Base-by-base conservation (phyloP, 23 tunicate genomes). In the Clavelina lepadiformis region DNA sequence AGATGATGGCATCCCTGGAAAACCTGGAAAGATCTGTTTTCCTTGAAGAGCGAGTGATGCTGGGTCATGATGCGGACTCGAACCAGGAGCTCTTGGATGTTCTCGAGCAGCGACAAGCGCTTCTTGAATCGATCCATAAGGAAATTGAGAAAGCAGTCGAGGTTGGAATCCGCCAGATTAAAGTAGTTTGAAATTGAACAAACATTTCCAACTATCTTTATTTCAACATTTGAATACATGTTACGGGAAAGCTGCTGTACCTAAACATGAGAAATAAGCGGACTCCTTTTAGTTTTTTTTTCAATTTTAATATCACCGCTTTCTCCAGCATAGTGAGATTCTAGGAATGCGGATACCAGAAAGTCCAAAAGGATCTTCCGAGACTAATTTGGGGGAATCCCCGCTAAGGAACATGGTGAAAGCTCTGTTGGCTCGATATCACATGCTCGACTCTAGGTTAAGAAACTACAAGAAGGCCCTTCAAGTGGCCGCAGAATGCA, bases 111-210 rank as follows among this genome's bases (percentile, higher is more conserved):
- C 41, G 67, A 23, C 51, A 35, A 24, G 11, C 33, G 3, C 15
- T 70, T 2, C 83, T 84, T 18, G 75, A 84, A 32, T 80, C 73
- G 3, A 45, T 84, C 23, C 78, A 70, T 28, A 50, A 41, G 23
- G 83, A 84, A 41, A 84, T 84, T 19, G 79, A 76, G 44, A 76
- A 84, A 63, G 58, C 68, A 31, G 93, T 84, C 13, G 71, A 77
- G 79, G 93, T 84, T 64, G 24, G 65, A 8, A 30, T 5, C 18
- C 7, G 23, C 15, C 15, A 11, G 49, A 44, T 44, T 44, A 11
- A 44, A 44, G 11, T 11, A 44, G 15, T 11, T 44, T 44, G 49
- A 11, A 15, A 11, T 11, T 44, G 49, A 11, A 15, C 15, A n/a
- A n/a, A n/a, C n/a, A n/a, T n/a, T n/a, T n/a, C n/a, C n/a, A n/a